Evolutionary conservation across 2,113 vertebrate species (phyloP).

Genomic region (Apteryx owenii): DNA sequence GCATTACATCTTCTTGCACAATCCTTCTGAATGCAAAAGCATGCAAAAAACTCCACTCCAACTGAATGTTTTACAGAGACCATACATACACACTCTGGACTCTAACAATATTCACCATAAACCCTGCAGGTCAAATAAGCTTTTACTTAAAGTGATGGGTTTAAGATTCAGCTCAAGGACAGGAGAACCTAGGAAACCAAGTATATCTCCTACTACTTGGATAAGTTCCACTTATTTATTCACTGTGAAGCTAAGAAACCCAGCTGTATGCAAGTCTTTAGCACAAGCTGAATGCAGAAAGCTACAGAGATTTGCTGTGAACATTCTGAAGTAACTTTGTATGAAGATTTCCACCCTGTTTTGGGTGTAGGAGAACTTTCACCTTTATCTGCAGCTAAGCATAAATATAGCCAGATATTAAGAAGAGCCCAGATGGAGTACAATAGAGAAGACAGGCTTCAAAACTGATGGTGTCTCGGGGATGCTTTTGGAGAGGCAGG

Average conservation of each 20-base stretch:
- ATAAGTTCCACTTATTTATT: neutral
- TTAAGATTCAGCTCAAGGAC: neutral
- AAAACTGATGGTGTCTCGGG: neutral
- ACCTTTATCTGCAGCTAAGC: neutral
- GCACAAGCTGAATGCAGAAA: neutral
- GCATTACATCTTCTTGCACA: neutral
- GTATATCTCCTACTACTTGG: too few species aligned
- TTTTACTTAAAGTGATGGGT: neutral
- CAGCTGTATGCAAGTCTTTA: neutral
- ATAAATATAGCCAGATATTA: neutral
- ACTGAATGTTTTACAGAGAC: neutral
- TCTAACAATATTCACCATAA: neutral
- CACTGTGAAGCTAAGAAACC: neutral
- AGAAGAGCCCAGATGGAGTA: neutral
- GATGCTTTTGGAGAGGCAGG: neutral
- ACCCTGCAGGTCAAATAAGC: neutral
- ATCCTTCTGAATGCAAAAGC: neutral
- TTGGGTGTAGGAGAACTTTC: neutral
- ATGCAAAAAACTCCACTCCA: neutral
- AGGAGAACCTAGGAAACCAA: neutral
- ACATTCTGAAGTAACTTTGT: neutral
- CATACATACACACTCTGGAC: neutral
- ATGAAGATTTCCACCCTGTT: neutral
- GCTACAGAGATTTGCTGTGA: neutral
- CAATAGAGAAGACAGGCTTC: neutral